Evolutionary conservation across 2,797 vertebrate species (phyloP).

Genomic region (Sitta carolinensis): DNA sequence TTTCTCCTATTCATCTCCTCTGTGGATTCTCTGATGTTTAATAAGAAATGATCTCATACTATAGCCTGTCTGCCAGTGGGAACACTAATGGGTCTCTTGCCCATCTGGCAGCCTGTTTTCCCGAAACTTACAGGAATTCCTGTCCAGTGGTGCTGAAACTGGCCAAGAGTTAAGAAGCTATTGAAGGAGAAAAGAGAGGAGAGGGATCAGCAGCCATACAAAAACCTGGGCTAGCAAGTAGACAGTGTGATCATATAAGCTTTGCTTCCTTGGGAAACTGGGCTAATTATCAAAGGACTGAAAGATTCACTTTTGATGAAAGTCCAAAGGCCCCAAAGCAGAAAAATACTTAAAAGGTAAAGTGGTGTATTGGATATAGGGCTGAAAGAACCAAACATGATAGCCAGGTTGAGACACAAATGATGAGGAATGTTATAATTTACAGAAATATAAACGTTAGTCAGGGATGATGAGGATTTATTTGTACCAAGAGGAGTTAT

Average conservation of each 20-base stretch:
- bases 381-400: slow-evolving; percentile 1
- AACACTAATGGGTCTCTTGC: neutral
- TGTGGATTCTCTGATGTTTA: slow-evolving; percentile 33
- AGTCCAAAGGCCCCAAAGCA: neutral
- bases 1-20: neutral
- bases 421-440: slow-evolving; percentile 48
- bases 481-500: slow-evolving; percentile 43
- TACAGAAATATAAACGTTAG: slow-evolving; percentile 53
- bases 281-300: slow-evolving; percentile 25
- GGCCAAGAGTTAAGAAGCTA: neutral
- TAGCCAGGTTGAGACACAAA: slow-evolving; percentile 34
- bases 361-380: neutral
- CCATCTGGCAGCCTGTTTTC: neutral
- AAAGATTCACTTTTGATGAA: slow-evolving; percentile 15
- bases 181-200: neutral
- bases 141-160: slow-evolving; percentile 13
- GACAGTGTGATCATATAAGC: neutral
- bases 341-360: slow-evolving; percentile 50
- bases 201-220: neutral
- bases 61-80: neutral
- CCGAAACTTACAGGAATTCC: slow-evolving; percentile 10
- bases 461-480: slow-evolving; percentile 48
- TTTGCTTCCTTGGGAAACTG: neutral
- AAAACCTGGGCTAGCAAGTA: neutral
- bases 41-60: slow-evolving; percentile 6